Percentiles rank a stretch among this genome's conserved stretches.
phyloP scores from a whole-genome alignment of 2,797 vertebrate species.

The Tokudaia tokunoshimensis region DNA sequence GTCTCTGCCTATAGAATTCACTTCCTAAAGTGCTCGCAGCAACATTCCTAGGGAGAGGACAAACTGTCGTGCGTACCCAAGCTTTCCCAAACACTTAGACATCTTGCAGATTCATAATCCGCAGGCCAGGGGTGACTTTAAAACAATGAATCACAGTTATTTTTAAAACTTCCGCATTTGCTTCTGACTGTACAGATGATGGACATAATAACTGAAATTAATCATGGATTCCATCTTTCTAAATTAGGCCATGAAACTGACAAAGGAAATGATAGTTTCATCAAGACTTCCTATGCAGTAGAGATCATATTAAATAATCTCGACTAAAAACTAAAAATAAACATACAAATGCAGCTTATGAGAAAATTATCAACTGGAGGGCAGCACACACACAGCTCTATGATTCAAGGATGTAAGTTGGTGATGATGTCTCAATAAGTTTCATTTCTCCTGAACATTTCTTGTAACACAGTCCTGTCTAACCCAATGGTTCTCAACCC shows the following conservation, averaged over 20 bases:
- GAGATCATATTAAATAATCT: slow-evolving; percentile 26
- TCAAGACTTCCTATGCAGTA: slow-evolving; percentile 36
- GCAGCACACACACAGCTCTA: neutral
- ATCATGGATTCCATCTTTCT: slow-evolving; percentile 37
- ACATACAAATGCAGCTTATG: neutral
- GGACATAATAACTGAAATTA: slow-evolving; percentile 46
- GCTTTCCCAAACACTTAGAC: slow-evolving; percentile 31
- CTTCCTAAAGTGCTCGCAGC: neutral
- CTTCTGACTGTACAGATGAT: slow-evolving; percentile 14
- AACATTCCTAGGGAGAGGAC: neutral
- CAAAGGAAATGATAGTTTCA: slow-evolving; percentile 60
- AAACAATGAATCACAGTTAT: slow-evolving; percentile 60
- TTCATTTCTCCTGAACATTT: slow-evolving; percentile 58
- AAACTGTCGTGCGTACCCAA: neutral
- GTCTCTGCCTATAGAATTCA: neutral
- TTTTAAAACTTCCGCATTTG: slow-evolving; percentile 55
- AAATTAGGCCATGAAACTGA: slow-evolving; percentile 41
- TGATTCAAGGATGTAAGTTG: slow-evolving; percentile 22
- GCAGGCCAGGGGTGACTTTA: slow-evolving; percentile 1
- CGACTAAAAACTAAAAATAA: slow-evolving; percentile 53
- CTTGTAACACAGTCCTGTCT: neutral
- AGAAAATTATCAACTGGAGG: slow-evolving; percentile 6
- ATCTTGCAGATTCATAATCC: neutral
- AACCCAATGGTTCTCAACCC: neutral
- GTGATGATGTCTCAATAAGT: neutral